Evolutionary conservation across 2,888 invertebrate species (phyloP), one percentile per base, ranked within the genome.

Genomic region (Ennomos fuscantarius): DNA sequence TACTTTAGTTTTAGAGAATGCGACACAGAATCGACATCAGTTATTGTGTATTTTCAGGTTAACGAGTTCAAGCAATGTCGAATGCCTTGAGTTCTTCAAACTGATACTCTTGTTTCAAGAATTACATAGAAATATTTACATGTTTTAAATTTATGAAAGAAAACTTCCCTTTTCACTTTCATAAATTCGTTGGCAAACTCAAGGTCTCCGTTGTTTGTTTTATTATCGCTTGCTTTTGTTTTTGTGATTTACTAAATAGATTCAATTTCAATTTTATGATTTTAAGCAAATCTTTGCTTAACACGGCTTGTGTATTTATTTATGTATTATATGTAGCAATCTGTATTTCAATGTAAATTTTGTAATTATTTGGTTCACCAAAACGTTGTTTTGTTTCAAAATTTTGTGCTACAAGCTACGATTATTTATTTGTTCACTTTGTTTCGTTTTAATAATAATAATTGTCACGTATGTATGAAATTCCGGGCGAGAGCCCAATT

Each of bases 361-460:
- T 55, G 31, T 41, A 44, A 37, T 51, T 24, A 24, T 40, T 54
- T 39, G n/a, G 51, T 48, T 42, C 41, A 15, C 15, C 55, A 52
- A 61, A 55, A 46, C 55, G 65, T 70, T 73, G 65, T 73, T 71
- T 76, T 76, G 73, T 82, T 78, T 73, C 40, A 35, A 53, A 58
- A 49, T 74, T 73, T 72, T 74, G 48, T 59, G 58, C 50, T 45
- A 52, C 68, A 59, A 79, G 32, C 44, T 43, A 34, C 50, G 35
- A 42, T n/a, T 89, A 85, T 86, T 87, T 89, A 86, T 89, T 88
- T 80, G 74, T 79, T 72, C 74, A 68, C 68, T 77, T 81, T 81
- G 80, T 84, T 84, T 82, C 68, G 73, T 81, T 82, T 83, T 79
- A 80, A 72, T 81, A 78, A 73, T 72, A 78, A 77, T 6, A 74